Conservation (phyloP, 2,113 vertebrate genomes). For the Coturnix japonica region DNA sequence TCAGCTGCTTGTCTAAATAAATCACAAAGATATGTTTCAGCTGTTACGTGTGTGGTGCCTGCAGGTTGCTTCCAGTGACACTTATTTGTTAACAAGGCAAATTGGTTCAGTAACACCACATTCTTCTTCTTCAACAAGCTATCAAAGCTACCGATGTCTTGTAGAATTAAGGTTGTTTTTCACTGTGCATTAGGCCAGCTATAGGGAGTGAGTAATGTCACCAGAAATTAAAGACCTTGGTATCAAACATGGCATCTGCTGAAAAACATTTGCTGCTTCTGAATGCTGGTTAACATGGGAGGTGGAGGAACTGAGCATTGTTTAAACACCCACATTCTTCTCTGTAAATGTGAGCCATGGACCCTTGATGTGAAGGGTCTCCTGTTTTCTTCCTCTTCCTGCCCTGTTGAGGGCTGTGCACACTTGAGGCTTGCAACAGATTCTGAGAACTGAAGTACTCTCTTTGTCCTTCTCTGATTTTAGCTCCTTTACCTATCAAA, state of each 20-base stretch:
- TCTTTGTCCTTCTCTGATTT: neutral
- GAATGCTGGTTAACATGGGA: neutral
- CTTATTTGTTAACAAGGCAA: neutral
- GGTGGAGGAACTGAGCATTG: neutral
- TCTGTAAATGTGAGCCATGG: constrained; percentile 20
- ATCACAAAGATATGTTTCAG: neutral
- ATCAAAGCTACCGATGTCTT: neutral
- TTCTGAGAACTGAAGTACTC: neutral
- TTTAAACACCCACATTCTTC: constrained; percentile 20
- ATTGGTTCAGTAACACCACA: neutral
- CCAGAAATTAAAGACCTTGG: constrained; percentile 26
- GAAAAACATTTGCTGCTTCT: constrained; percentile 1
- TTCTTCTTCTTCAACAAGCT: neutral
- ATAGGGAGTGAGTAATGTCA: constrained; percentile 3
- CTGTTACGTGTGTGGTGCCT: neutral
- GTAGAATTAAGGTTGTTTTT: neutral
- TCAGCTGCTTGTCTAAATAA: neutral
- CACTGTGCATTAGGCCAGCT: neutral
- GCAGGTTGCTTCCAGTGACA: neutral
- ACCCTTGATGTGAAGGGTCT: constrained; percentile 25
- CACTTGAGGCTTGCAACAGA: neutral
- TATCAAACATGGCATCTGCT: neutral
- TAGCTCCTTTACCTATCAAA: neutral
- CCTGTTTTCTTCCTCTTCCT: neutral
- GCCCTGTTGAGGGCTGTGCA: neutral